Conservation (phyloP, 2,113 vertebrate species). For the Bubo blakistoni region DNA sequence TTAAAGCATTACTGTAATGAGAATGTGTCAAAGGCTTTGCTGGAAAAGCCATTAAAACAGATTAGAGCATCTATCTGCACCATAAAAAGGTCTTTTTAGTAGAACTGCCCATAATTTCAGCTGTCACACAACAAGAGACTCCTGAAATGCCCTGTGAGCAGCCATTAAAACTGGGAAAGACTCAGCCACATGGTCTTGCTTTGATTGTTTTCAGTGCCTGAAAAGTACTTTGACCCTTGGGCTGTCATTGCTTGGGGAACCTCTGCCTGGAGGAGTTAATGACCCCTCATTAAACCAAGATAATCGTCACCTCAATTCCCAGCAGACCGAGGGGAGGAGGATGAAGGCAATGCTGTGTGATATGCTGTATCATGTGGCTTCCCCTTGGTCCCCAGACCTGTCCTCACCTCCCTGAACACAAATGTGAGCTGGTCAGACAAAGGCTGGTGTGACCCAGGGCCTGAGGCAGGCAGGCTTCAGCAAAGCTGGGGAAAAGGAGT, state of each 20-base stretch:
- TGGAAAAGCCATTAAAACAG: slow-evolving; percentile 40
- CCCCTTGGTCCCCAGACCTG: background rate
- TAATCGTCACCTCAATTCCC: background rate
- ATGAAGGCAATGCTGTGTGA: background rate
- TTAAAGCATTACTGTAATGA: slow-evolving; percentile 33
- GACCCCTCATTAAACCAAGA: slow-evolving; percentile 2
- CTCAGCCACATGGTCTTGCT: background rate
- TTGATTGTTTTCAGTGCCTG: background rate
- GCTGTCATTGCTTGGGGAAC: background rate
- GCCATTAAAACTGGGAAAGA: background rate
- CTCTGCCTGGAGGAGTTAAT: slow-evolving; percentile 18
- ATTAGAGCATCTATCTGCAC: slow-evolving; percentile 50
- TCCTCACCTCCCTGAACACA: background rate
- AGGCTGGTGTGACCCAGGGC: background rate
- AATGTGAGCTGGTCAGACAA: background rate
- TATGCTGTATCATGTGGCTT: background rate
- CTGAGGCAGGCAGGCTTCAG: background rate
- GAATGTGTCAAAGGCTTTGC: slow-evolving; percentile 46
- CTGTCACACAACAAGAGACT: slow-evolving; percentile 6
- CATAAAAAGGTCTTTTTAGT: slow-evolving; percentile 34
- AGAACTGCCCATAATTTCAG: background rate
- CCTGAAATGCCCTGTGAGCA: background rate
- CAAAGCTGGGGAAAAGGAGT: background rate
- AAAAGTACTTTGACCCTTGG: background rate
- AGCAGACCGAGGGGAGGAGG: background rate